Evolutionary conservation across 2,888 invertebrate genomes (phyloP).

Genomic region (Philereme vetulata): DNA sequence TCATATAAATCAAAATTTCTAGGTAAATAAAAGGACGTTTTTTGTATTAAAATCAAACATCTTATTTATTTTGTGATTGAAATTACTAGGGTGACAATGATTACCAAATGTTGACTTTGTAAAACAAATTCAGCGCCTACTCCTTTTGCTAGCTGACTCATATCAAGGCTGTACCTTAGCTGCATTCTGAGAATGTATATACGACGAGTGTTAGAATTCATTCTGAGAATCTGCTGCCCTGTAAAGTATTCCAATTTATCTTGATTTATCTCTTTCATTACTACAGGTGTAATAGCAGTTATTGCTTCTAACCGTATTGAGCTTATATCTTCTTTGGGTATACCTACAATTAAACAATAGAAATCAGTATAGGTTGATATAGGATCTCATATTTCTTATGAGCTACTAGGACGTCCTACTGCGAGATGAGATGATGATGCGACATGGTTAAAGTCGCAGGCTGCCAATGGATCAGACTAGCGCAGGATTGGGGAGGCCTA

Average conservation of each 20-base stretch:
- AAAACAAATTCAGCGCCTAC: constrained; percentile 16
- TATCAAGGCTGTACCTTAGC: constrained; percentile 63
- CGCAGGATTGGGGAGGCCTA: too few relatives aligned
- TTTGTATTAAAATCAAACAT: too few relatives aligned
- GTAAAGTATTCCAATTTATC: constrained; percentile 68
- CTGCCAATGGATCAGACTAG: too few relatives aligned
- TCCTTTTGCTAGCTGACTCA: constrained; percentile 54
- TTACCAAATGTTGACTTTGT: constrained; percentile 3
- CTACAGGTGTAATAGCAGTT: constrained; percentile 57
- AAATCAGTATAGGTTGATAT: not conserved
- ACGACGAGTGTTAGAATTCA: constrained; percentile 64
- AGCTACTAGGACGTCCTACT: too few relatives aligned
- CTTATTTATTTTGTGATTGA: not conserved
- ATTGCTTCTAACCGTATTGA: constrained; percentile 70
- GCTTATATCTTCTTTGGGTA: constrained; percentile 63
- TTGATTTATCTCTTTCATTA: constrained; percentile 63
- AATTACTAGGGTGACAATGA: constrained; percentile 13
- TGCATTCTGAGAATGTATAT: constrained; percentile 70
- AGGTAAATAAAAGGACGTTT: too few relatives aligned
- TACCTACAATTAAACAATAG: constrained; percentile 48
- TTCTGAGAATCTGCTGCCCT: constrained; percentile 68
- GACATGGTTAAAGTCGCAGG: too few relatives aligned
- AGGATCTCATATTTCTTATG: too few relatives aligned
- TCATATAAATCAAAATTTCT: too few relatives aligned
- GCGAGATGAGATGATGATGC: too few relatives aligned